Base-by-base conservation (phyloP, 2,797 vertebrate genomes). In the Passerculus sandwichensis region DNA sequence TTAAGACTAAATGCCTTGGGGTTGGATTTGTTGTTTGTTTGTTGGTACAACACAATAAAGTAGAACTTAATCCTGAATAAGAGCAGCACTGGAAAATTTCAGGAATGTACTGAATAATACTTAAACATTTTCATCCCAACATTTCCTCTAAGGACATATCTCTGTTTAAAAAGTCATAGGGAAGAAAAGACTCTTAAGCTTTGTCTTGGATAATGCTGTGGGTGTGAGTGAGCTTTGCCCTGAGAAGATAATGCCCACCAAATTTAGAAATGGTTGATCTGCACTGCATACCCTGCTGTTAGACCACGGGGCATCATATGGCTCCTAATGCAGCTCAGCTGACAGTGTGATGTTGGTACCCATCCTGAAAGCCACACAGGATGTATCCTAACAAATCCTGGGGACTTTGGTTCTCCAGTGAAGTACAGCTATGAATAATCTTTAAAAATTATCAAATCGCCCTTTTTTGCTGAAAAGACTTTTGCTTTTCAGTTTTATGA, bases 1-100 rank as follows among this genome's bases (percentile, higher is more conserved):
- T 94, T 94, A 94, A 93, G 74, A 80, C 65, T 77, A 92, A 95
- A 81, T 80, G 88, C 91, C 89, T 82, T 90, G 72, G 90, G 67
- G 69, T 88, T 90, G 80, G 53, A 74, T 93, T 95, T 95, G 67
- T 66, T 95, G 73, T 78, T 89, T 96, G 91, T 91, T 94, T 95
- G 85, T 85, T 94, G 90, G 77, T 93, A 71, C 85, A 90, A 85
- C 80, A 95, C 79, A 90, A 88, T 85, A 80, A 94, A 88, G 74
- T 86, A 82, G 83, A 88, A 86, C 61, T 82, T 94, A 90, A 93
- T 97, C 85, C 85, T 84, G 82, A 85, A 38, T 65, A 90, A 96
- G 71, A 93, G 74, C 77, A 79, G 74, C 34, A 42, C 77, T 78
- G 85, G 81, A 93, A 91, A 88, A 83, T 51, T 88, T 91, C 76